Base-by-base conservation (phyloP, 2,888 invertebrate species). In the Miltochrista miniata region DNA sequence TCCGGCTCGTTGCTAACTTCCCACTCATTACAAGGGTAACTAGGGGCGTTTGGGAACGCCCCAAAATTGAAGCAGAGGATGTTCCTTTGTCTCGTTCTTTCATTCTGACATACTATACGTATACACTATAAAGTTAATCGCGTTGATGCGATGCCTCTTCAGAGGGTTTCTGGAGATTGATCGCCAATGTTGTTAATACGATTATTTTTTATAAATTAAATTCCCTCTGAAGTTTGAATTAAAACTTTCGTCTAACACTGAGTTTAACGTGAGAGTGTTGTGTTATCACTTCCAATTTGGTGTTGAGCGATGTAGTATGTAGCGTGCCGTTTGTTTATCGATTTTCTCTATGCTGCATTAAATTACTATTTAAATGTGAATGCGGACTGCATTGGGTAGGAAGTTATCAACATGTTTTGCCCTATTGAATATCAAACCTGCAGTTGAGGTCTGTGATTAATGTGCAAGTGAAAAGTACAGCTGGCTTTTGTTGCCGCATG, bases 311-410 rank as follows among this genome's bases (percentile, higher is more conserved):
- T 82, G 82, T 83, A 83, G 81, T 82, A 83, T 82, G 83, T 83
- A 83, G 79, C 84, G 83, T 83, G 84, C 80, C 77, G 86, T 85
- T 85, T 84, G 83, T 84, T 86, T 90, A 90, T 90, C 88, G 90
- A 90, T 90, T 90, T 90, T 90, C 87, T 84, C 83, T 81, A 83
- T 87, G 85, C 90, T 86, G 90, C 88, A 90, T 87, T 86, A 87
- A 85, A 85, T 83, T 81, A 84, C 82, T 79, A 79, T 82, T 83
- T 76, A 80, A 83, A 84, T 76, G 85, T 85, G 86, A 83, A 81
- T 85, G 82, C 80, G 85, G 83, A 76, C 73, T 79, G 81, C 80
- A 81, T 51, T 39, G 49, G 48, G 53, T 57, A 81, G 81, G 74
- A 77, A 74, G 76, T 70, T 69, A 76, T 66, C 74, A 79, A 72